These are phyloP conservation scores for Tenualosa thibaudeaui DNA, from an alignment of 2,797 vertebrate species.

Conservation along the genomic window DNA sequence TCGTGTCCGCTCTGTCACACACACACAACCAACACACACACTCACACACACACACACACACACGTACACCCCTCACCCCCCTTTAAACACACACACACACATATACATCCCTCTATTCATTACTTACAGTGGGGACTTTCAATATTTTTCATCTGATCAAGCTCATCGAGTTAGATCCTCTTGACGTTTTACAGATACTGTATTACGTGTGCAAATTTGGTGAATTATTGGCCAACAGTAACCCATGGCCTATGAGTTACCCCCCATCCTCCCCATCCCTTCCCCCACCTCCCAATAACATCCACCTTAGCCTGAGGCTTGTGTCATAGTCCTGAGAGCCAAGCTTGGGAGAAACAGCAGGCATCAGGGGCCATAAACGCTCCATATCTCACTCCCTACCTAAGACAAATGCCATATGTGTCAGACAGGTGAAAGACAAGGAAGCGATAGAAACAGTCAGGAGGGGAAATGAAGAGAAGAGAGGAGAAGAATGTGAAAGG, in stretches of 20 bases:
- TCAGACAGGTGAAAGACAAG: conserved; percentile 40
- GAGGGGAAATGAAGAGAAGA: conserved; percentile 41
- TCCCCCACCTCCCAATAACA: not conserved
- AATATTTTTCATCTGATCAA: conserved; percentile 97
- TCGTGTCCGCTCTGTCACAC: conserved; percentile 67
- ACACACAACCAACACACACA: conserved; percentile 63
- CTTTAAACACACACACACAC: conserved; percentile 30
- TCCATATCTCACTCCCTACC: not conserved
- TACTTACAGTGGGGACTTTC: conserved; percentile 80
- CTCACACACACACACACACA: conserved; percentile 26
- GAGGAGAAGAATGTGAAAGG: conserved; percentile 39
- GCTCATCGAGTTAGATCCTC: conserved; percentile 91
- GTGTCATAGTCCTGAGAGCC: not conserved
- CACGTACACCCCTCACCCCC: conserved; percentile 21
- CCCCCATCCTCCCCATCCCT: not conserved
- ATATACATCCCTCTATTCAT: conserved; percentile 61
- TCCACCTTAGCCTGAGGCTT: not conserved
- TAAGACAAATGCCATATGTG: conserved; percentile 37
- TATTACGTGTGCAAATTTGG: conserved; percentile 89
- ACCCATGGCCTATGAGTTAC: conserved; percentile 49
- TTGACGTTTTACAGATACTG: conserved; percentile 89
- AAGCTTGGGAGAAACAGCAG: conserved; percentile 18
- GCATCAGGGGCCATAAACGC: conserved; percentile 11
- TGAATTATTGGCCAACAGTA: conserved; percentile 70
- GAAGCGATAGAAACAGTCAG: conserved; percentile 30